Evolutionary conservation across 1,140 invertebrate genomes (phyloP), one percentile per base, ranked within the genome.

Genomic region (Dendrolimus punctatus): DNA sequence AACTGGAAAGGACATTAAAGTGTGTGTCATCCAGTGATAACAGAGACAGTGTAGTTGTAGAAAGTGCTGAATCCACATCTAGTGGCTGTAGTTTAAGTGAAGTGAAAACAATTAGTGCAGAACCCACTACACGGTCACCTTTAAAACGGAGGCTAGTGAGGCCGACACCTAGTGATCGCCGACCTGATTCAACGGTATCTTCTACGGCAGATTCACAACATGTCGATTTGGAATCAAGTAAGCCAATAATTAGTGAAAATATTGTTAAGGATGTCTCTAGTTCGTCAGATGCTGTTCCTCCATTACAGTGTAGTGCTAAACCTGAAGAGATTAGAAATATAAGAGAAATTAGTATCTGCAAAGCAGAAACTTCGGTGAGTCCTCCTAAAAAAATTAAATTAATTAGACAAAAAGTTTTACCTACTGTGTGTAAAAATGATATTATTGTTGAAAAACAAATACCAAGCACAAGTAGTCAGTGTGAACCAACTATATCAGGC

Each of bases 311-410:
- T 77, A 80, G 74, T 73, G 64, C 68, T 62, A 81, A 79, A 60
- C 66, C 70, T 61, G 69, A 79, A 75, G 78, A 81, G 66, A 80
- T 72, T 79, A 83, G 71, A 71, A 79, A 71, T 74, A 59, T 83
- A 72, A 81, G 73, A 76, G 81, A 81, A 71, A 64, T 79, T 71
- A 85, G 71, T 77, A 70, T 81, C 71, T 82, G 83, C 68, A 77
- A 84, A 82, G 80, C 80, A 76, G 83, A 86, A 74, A 79, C 78
- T 57, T 80, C 82, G 43, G 63, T 66, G 46, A 73, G 69, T 75
- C 67, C 83, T 65, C 62, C 72, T 70, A 84, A 79, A 71, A 86
- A 80, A 77, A 82, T 86, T 71, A 86, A 76, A 67, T 72, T 86
- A 57, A 73, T 86, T 69, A 83, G 80, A 68, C 73, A 76, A 68